phyloP scores from a whole-genome alignment of 2,888 invertebrate species.

The Pollenia griseotomentosa region DNA sequence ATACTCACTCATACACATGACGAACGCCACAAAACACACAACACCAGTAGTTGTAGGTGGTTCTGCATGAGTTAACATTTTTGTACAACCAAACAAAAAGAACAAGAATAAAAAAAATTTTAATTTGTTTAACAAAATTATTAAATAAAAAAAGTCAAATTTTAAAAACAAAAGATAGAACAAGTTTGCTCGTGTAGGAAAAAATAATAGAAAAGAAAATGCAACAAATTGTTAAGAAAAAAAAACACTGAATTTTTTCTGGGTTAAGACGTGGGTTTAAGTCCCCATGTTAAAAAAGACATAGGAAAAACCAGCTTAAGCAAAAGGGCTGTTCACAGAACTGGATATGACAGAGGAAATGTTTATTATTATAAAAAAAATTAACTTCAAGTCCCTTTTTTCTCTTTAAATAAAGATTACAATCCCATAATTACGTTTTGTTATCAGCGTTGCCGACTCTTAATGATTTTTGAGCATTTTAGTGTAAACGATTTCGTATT shows the following conservation, averaged over 20 bases:
- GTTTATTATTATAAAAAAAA: neutral
- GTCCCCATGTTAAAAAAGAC: neutral
- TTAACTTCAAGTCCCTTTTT: too few relatives aligned
- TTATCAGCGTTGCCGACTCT: too few relatives aligned
- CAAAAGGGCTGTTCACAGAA: neutral
- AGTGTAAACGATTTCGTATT: too few relatives aligned
- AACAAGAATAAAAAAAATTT: conserved; percentile 7
- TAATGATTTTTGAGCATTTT: too few relatives aligned
- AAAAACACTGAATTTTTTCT: conserved; percentile 20
- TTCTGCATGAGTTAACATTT: conserved; percentile 57
- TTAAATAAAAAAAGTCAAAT: conserved; percentile 21
- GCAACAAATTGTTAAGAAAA: conserved; percentile 17
- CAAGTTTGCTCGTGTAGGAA: conserved; percentile 2
- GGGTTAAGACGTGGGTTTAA: conserved; percentile 40
- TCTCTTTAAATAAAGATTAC: too few relatives aligned
- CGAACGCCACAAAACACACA: conserved; percentile 29
- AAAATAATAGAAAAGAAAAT: conserved; percentile 17
- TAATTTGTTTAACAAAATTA: conserved; percentile 55
- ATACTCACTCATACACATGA: conserved; percentile 21
- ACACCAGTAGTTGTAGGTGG: conserved; percentile 63
- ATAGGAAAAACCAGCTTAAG: neutral
- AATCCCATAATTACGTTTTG: too few relatives aligned
- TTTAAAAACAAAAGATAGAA: conserved; percentile 19
- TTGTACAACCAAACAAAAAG: conserved; percentile 16
- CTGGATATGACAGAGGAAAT: neutral